These are phyloP conservation scores for Ispidina lecontei DNA, from an alignment of 2,797 vertebrate species.

Conservation along the genomic window DNA sequence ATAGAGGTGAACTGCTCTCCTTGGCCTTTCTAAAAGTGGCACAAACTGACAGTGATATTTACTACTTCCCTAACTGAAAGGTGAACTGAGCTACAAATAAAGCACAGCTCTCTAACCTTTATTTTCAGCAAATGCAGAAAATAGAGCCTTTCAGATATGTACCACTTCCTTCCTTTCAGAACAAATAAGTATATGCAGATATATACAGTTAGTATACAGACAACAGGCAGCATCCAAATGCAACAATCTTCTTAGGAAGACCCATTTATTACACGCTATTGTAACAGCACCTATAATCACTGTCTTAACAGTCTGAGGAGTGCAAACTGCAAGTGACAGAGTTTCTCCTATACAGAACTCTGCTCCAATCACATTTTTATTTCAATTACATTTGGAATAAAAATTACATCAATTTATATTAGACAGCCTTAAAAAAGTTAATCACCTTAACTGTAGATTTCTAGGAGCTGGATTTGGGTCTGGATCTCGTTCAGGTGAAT, in stretches of 20 bases:
- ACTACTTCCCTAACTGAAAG: background rate
- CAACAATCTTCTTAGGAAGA: background rate
- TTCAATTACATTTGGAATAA: background rate
- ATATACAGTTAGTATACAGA: background rate
- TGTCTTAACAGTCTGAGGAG: background rate
- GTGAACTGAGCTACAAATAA: background rate
- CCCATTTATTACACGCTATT: background rate
- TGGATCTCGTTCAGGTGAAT: background rate
- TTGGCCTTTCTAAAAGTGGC: background rate
- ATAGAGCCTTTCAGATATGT: background rate
- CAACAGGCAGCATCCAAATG: background rate
- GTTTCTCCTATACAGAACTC: background rate
- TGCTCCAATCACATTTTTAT: background rate
- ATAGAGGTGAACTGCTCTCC: background rate
- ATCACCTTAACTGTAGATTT: background rate
- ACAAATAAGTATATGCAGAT: background rate
- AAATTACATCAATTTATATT: background rate
- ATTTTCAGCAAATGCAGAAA: background rate
- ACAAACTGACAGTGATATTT: background rate
- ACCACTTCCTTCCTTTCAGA: conserved; percentile 2
- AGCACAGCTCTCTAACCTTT: background rate
- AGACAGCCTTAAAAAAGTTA: background rate
- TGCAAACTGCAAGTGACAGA: background rate
- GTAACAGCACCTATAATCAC: background rate
- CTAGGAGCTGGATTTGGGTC: background rate